A percentile compares a stretch with the other conserved stretches of the same genome.
Conservation (phyloP, 2,113 vertebrate genomes). For the Apistogramma diplotaenia region DNA sequence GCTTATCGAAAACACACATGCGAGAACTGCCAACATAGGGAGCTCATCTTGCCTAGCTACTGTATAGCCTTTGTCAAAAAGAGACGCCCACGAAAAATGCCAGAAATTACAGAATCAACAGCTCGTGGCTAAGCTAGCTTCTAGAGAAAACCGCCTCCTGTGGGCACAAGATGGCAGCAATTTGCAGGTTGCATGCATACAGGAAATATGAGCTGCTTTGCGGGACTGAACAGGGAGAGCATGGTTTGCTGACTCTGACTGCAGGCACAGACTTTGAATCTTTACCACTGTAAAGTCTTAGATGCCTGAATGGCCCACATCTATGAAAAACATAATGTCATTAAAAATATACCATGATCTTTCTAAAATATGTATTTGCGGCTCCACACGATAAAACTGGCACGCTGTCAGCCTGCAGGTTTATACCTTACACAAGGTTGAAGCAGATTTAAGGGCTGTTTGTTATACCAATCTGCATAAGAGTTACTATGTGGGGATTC, state of each 20-base stretch:
- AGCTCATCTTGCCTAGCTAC: not conserved
- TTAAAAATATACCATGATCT: not conserved
- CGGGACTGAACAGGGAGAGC: not conserved
- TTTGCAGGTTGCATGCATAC: not conserved
- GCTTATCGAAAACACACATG: not conserved
- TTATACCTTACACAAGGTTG: conserved; percentile 41
- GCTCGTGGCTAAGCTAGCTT: not conserved
- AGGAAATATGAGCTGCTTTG: not conserved
- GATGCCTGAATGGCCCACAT: not conserved
- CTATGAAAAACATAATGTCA: not conserved
- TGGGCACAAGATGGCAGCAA: not conserved
- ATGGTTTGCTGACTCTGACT: rapidly evolving
- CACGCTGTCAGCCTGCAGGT: conserved; percentile 16
- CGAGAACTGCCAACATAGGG: not conserved
- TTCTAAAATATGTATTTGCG: not conserved
- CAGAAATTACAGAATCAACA: not conserved
- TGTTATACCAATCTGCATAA: conserved; percentile 63
- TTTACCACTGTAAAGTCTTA: not conserved
- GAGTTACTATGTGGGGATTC: conserved; percentile 58
- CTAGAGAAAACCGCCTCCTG: not conserved
- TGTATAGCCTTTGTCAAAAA: not conserved
- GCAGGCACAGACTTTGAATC: not conserved
- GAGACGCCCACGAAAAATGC: not conserved
- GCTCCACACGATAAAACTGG: not conserved
- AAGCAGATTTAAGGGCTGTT: conserved; percentile 40